Percentiles rank a stretch among this genome's conserved stretches.
These are phyloP conservation scores for Sciurus carolinensis DNA, from an alignment of 2,797 vertebrate species.

Conservation along the genomic window DNA sequence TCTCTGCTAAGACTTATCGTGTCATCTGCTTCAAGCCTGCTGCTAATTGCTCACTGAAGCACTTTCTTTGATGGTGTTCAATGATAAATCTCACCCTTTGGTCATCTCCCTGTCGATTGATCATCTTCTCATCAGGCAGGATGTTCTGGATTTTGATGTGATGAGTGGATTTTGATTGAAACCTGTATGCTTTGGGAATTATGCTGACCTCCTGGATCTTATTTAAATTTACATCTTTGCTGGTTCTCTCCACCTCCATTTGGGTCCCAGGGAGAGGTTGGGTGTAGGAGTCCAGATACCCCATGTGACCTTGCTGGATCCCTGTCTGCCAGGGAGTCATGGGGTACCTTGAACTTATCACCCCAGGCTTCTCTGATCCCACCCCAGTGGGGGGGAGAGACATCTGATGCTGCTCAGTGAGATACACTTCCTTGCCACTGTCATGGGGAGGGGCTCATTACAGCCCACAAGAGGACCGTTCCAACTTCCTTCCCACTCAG, in stretches of 20 bases:
- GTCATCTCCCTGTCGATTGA: neutral
- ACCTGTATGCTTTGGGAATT: neutral
- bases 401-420: neutral
- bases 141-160: neutral
- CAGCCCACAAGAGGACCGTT: neutral
- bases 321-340: accelerated
- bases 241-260: neutral
- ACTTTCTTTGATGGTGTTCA: no score
- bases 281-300: neutral
- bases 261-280: no score
- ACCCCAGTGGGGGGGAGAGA: neutral
- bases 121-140: neutral
- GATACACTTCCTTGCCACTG: neutral
- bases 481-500: neutral
- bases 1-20: neutral
- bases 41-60: neutral
- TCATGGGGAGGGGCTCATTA: neutral
- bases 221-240: neutral
- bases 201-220: neutral
- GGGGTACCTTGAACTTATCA: neutral
- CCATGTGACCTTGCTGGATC: accelerated
- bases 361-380: neutral
- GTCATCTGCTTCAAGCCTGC: neutral
- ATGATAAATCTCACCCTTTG: neutral
- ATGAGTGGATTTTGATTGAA: neutral